Conservation (phyloP, 2,797 vertebrate genomes). For the Trichosurus vulpecula region DNA sequence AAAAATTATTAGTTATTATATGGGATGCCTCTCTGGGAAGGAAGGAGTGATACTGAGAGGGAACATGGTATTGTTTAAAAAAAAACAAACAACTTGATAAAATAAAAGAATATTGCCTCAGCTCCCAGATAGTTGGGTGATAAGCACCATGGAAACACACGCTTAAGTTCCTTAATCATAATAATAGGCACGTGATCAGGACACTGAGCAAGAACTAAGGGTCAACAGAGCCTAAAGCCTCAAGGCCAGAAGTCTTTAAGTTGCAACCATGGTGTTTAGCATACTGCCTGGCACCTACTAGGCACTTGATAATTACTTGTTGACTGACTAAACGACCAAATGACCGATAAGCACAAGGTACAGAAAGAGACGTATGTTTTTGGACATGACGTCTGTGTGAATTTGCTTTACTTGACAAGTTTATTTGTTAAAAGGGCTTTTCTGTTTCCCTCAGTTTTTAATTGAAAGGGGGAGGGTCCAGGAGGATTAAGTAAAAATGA, state of each 20-base stretch:
- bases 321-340: neutral
- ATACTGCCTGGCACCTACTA: neutral
- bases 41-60: neutral
- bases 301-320: neutral
- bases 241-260: neutral
- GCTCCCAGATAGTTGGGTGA: neutral
- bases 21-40: neutral
- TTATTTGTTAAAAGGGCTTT: neutral
- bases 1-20: neutral
- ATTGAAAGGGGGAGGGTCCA: neutral
- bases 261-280: neutral
- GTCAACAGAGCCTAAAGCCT: neutral
- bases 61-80: neutral
- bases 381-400: neutral
- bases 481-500: neutral
- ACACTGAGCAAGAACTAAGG: neutral
- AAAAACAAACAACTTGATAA: neutral
- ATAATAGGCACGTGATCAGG: neutral
- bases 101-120: neutral
- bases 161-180: constrained; percentile 2
- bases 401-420: neutral
- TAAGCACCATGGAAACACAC: neutral
- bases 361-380: neutral
- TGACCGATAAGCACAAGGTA: neutral
- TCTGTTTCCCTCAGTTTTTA: neutral